Evolutionary conservation across 2,113 vertebrate genomes (phyloP), one percentile per base, ranked within the genome.

Genomic region (Rostratula benghalensis): DNA sequence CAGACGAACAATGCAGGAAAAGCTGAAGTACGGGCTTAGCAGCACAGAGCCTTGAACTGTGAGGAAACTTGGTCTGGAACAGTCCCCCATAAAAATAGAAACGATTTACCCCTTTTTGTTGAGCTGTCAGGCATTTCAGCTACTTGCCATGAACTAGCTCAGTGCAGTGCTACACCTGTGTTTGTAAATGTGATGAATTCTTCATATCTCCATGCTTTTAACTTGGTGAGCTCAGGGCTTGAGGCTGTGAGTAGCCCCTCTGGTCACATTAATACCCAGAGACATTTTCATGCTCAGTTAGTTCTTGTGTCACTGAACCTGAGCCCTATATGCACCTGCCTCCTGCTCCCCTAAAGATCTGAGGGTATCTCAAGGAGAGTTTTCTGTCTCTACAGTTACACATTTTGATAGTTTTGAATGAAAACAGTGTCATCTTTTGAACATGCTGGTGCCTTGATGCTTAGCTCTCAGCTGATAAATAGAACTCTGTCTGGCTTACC

Each of bases 401-500:
- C 56, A 7, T 63, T 86, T 75, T 56, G 20, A 33, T 71, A 54
- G 35, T 64, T 71, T 35, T 87, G 67, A 84, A 69, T 24, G 35
- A 60, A 68, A 91, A 2, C 13, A 9, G 8, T 41, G 39, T 41
- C 11, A 7, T 37, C 63, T 70, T 64, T 51, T 39, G 3, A 46
- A 4, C 56, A 37, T 74, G 18, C 73, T 87, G 43, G 75, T 94
- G 83, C 70, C 73, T 89, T 71, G 68, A 87, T 87, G 75, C 51
- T 93, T 64, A 6, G 33, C 73, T 27, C 45, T 74, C 94, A 90
- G 67, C 94, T 89, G 60, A 56, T 89, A 89, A 18, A 60, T 73
- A 90, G 95, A 91, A 45, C 88, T 88, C 2, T 31, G 75, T 22
- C 53, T 74, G 45, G 31, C 50, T 87, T 41, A 4, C 46, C 23